Conservation (phyloP, 2,797 vertebrate species). For the Clangula hyemalis region DNA sequence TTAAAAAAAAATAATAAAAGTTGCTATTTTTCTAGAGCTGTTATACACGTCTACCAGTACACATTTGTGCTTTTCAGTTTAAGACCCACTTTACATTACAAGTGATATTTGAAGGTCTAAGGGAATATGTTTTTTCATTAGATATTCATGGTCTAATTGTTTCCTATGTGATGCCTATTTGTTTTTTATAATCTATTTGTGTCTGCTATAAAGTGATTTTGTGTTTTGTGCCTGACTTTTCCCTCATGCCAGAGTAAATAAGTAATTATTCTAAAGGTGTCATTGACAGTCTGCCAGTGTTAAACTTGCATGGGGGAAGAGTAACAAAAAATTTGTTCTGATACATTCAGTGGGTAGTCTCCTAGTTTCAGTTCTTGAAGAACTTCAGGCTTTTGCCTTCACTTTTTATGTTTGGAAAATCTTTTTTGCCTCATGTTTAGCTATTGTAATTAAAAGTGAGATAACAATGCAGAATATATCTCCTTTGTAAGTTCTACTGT, state of each 20-base stretch:
- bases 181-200: not conserved
- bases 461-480: not conserved
- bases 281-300: not conserved
- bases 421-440: not conserved
- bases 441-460: not conserved
- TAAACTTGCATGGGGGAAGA: not conserved
- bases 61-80: not conserved
- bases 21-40: not conserved
- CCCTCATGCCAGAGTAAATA: not conserved
- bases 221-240: not conserved
- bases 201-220: not conserved
- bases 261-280: conserved; percentile 4
- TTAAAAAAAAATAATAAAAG: too few species aligned
- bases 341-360: not conserved
- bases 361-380: not conserved
- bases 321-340: not conserved
- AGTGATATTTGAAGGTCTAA: conserved; percentile 5
- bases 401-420: not conserved
- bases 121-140: conserved; percentile 10
- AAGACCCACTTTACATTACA: not conserved
- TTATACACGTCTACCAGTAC: not conserved
- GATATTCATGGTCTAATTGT: not conserved
- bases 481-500: not conserved
- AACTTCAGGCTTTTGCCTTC: not conserved
- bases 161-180: not conserved